Evolutionary conservation across 2,888 invertebrate species (phyloP).

Genomic region (Oxyteleia sp.): DNA sequence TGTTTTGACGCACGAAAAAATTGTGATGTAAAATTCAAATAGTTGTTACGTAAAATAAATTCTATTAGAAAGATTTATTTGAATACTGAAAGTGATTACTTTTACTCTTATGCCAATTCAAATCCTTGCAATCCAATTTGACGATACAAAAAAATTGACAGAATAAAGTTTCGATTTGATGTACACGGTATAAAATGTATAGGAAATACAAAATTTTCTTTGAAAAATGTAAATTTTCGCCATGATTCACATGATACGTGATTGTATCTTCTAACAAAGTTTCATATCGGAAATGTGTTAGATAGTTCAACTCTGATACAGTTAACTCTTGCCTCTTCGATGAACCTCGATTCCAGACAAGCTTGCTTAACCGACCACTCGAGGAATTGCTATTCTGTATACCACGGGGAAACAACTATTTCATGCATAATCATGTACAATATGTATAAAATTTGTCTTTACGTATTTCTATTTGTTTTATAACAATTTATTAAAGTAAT

Average conservation of each 20-base stretch:
- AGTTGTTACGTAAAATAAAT: too few species aligned
- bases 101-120: too few species aligned
- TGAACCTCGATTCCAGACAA: slow-evolving; percentile 45
- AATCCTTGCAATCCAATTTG: too few species aligned
- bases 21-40: too few species aligned
- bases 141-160: too few species aligned
- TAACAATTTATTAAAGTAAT: too few species aligned
- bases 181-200: not conserved
- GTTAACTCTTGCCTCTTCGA: slow-evolving; percentile 59
- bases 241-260: slow-evolving; percentile 30
- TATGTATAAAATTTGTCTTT: slow-evolving; percentile 18
- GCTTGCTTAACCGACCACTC: slow-evolving; percentile 41
- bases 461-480: too few species aligned
- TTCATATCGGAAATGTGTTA: slow-evolving; percentile 57
- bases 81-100: too few species aligned
- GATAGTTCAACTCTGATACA: slow-evolving; percentile 62
- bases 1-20: not conserved
- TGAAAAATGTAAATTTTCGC: slow-evolving; percentile 17
- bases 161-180: not conserved
- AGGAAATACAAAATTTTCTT: slow-evolving; percentile 1
- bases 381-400: slow-evolving; percentile 44
- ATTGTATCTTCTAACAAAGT: slow-evolving; percentile 56
- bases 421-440: slow-evolving; percentile 33
- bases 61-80: too few species aligned
- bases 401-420: slow-evolving; percentile 33